Evolutionary conservation across 2,888 invertebrate genomes (phyloP).

Genomic region (Lasioglossum oenotherae): DNA sequence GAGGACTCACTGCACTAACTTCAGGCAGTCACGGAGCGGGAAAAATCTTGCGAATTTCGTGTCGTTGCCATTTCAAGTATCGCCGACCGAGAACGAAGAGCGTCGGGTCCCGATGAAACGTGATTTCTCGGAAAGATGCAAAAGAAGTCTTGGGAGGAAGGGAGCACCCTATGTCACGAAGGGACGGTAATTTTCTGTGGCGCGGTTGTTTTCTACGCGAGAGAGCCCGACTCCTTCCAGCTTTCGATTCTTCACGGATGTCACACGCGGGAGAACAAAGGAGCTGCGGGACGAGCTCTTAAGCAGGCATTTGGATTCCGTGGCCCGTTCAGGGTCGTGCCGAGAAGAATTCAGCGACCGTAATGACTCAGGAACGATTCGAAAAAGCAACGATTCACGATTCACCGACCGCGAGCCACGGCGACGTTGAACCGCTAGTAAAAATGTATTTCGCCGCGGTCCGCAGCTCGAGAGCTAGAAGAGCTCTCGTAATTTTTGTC

Average conservation of each 20-base stretch:
- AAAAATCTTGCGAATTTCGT: slow-evolving; percentile 59
- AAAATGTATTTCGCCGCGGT: slow-evolving; percentile 19
- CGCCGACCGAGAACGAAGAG: not conserved
- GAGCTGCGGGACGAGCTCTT: slow-evolving; percentile 51
- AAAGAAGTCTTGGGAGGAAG: not conserved
- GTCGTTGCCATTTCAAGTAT: slow-evolving; percentile 39
- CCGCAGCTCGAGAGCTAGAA: slow-evolving; percentile 29
- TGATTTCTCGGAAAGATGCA: slow-evolving; percentile 8
- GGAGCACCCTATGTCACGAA: slow-evolving; percentile 15
- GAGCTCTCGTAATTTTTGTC: slow-evolving; percentile 69
- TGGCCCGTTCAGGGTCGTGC: slow-evolving; percentile 51
- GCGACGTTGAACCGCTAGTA: not conserved
- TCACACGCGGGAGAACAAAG: slow-evolving; percentile 65
- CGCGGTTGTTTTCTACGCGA: slow-evolving; percentile 53
- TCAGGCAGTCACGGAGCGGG: slow-evolving; percentile 58
- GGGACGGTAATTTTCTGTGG: slow-evolving; percentile 60
- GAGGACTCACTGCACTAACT: slow-evolving; percentile 27
- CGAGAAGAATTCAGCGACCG: slow-evolving; percentile 47
- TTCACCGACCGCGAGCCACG: not conserved
- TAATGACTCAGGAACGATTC: slow-evolving; percentile 37
- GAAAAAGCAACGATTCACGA: slow-evolving; percentile 15
- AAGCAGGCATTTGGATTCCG: slow-evolving; percentile 67
- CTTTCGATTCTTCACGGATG: slow-evolving; percentile 67
- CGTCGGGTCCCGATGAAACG: not conserved
- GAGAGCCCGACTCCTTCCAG: slow-evolving; percentile 49